Evolutionary conservation across 2,113 vertebrate genomes (phyloP), one percentile per base, ranked within the genome.

Genomic region (Egretta garzetta): DNA sequence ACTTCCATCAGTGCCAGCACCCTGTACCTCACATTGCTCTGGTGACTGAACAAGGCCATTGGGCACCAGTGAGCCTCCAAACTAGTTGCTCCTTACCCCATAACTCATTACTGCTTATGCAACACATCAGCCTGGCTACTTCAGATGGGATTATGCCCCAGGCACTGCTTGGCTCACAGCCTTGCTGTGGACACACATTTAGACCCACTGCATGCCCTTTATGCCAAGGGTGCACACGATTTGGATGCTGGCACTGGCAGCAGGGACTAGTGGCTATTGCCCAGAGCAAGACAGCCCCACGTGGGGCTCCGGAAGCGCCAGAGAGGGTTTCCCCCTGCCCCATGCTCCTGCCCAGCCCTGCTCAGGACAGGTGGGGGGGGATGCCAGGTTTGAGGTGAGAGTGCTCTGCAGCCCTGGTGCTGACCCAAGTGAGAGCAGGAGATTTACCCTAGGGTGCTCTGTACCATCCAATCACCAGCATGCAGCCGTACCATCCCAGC

Each of bases 401-500:
- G 92, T 62, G 71, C 80, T 63, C 64, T 41, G 66, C 50, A 77
- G 21, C 76, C 93, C 74, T 59, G 50, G 93, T 94, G 95, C 41
- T 66, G 81, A 92, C 75, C 88, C 75, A 64, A 37, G 96, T 47
- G 90, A 91, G 75, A 67, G 74, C 12, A 0, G 73, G 80, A 89
- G 43, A 60, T 90, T 96, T 89, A 96, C 92, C 86, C 96, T 72
- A 74, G 58, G 92, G 94, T 94, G 91, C 94, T 96, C 93, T 94
- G 90, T 90, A 89, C 94, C 93, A 94, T 96, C 95, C 92, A 49
- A 75, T 97, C 88, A 97, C 97, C 97, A 96, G 95, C 98, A 98
- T 98, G 98, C 98, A 97, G 94, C 93, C 26, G 91, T 95, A 97
- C 96, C 83, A 97, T 88, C 97, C 97, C 97, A 97, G 96, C 95